phyloP scores from a whole-genome alignment of 2,113 vertebrate species.

The Ardeotis arabs region DNA sequence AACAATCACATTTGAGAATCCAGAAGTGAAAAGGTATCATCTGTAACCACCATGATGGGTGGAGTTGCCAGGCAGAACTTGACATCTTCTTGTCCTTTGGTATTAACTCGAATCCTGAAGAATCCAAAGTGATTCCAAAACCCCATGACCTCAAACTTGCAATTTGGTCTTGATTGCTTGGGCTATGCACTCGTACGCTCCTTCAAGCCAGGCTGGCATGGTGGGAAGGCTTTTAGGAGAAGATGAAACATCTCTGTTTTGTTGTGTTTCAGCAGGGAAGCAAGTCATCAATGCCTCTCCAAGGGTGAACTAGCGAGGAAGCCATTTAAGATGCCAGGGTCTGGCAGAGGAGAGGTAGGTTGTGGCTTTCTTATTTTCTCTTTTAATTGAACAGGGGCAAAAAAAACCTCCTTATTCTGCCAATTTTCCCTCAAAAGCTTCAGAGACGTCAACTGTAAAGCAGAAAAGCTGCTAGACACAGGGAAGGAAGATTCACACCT shows the following conservation, averaged over 20 bases:
- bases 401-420: neutral
- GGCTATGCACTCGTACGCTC: accelerated
- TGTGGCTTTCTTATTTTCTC: neutral
- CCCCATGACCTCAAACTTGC: neutral
- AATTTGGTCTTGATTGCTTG: neutral
- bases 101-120: neutral
- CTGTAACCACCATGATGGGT: neutral
- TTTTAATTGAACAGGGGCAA: neutral
- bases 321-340: conserved; percentile 66
- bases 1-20: neutral
- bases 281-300: conserved; percentile 54
- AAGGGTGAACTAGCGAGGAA: conserved; percentile 73
- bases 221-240: neutral
- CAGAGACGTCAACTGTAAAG: neutral
- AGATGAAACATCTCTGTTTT: conserved; percentile 9
- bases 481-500: neutral
- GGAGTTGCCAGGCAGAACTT: neutral
- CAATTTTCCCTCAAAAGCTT: conserved; percentile 9
- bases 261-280: conserved; percentile 76
- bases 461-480: neutral
- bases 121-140: neutral
- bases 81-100: neutral
- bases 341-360: conserved; percentile 72
- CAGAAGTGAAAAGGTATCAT: neutral
- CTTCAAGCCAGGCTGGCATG: accelerated